Evolutionary conservation across 2,888 invertebrate species (phyloP).

Genomic region (Nemotelus pantherinus): DNA sequence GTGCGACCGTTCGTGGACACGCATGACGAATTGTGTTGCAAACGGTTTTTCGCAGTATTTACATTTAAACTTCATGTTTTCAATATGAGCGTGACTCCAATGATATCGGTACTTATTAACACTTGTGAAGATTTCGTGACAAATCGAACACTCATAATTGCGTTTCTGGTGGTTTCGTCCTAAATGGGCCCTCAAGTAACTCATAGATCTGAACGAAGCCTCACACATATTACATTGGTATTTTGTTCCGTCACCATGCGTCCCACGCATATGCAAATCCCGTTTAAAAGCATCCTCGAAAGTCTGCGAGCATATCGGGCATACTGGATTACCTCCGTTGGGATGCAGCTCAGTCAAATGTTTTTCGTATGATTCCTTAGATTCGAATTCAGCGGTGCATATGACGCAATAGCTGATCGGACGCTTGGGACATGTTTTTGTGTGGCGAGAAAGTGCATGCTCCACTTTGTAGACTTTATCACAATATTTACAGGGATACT

Average conservation of each 20-base stretch:
- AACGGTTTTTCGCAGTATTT: constrained; percentile 47
- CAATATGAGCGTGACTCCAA: constrained; percentile 37
- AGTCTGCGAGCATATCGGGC: constrained; percentile 13
- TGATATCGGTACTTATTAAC: constrained; percentile 20
- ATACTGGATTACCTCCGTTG: constrained; percentile 15
- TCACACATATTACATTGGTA: constrained; percentile 44
- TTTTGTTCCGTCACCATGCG: background rate
- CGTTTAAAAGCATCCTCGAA: background rate
- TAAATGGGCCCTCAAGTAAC: constrained; percentile 42
- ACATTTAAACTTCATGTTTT: constrained; percentile 47
- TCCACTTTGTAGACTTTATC: background rate
- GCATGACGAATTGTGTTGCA: constrained; percentile 35
- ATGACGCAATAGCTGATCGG: background rate
- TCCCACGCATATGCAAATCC: background rate
- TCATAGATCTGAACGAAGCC: constrained; percentile 43
- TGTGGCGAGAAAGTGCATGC: background rate
- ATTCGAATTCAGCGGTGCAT: constrained; percentile 22
- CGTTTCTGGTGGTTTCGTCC: constrained; percentile 22
- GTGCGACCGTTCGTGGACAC: constrained; percentile 46
- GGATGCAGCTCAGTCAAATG: constrained; percentile 12
- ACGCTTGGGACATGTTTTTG: background rate
- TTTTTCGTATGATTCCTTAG: constrained; percentile 1
- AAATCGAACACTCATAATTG: constrained; percentile 42
- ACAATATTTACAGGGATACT: constrained; percentile 21
- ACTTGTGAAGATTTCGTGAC: constrained; percentile 43